Base-by-base conservation (phyloP, 2,888 invertebrate species). In the Drosophila koepferae region DNA sequence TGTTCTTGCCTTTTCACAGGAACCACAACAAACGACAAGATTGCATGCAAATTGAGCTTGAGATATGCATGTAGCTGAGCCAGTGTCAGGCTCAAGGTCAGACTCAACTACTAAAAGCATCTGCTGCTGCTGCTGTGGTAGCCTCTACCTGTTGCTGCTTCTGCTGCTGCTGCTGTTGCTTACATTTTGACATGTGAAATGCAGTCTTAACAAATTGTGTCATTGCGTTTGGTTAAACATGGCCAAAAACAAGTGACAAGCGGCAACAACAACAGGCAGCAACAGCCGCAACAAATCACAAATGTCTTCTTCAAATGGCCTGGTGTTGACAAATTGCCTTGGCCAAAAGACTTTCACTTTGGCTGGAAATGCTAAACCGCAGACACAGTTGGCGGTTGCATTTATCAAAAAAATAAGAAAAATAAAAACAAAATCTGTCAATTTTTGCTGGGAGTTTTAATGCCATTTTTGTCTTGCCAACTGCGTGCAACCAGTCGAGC, bases 391-490 rank as follows among this genome's bases (percentile, higher is more conserved):
- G 66, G 51, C 63, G 58, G 48, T 58, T 64, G 62, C 89, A 87
- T 90, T 85, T 87, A 87, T 87, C 90, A 87, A 87, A 87, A 87
- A 49, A 10, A 49, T 10, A 48, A 16, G 16, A 46, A 23, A 28
- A 20, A 87, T 84, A 87, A 85, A 28, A 31, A 87, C 82, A 87
- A 89, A 90, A 90, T 87, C 87, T 90, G 87, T 87, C 89, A 89
- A 85, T 87, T 73, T 58, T 69, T 51, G 74, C 34, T 60, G 72
- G 63, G 66, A 75, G 68, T 75, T 72, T 72, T 63, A 80, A 73
- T 80, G 63, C 71, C 79, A 34, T 71, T 80, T 76, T 69, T 14
- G 18, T 36, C 0, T 28, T 18, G 63, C 77, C 81, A 73, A 74
- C 76, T 76, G 82, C 54, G 48, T 38, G 51, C 20, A 55, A 55